Evolutionary conservation across 1,140 invertebrate genomes (phyloP), one percentile per base, ranked within the genome.

Genomic region (Megalopta genalis): DNA sequence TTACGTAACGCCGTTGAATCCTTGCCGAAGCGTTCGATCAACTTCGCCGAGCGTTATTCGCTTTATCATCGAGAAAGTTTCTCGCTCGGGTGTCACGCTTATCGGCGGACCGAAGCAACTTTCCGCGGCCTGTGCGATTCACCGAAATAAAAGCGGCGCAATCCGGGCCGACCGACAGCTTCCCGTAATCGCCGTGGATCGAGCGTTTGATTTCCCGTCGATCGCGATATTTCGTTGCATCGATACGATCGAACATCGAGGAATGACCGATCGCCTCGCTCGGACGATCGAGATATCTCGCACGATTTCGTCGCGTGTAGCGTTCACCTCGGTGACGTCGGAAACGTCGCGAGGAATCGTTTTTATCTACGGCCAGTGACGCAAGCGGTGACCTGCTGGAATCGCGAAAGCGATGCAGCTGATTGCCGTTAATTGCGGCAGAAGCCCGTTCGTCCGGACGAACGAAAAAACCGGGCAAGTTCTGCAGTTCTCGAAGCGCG

Each of bases 1-100:
- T 77, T 77, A 62, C 75, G 66, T 77, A 77, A 69, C 49, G 25
- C 37, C 54, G 54, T 14, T 49, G 68, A 70, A 70, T 39, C 46
- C 25, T 25, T 32, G 63, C 23, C 27, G 42, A 54, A 52, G 2
- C 46, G 23, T n/a, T 67, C 23, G 5, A 67, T 67, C 63, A 52
- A 62, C 49, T 52, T 68, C 21, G n/a, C 27, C 52, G 14, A 25
- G 14, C 23, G 2, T 39, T 37, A 37, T 54, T 42, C 6, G 21
- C 12, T 42, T 25, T 6, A 23, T 7, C 46, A 21, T 21, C 18
- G 12, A 49, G 27, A 21, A 64, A 32, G 8, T 57, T 57, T 52
- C 0, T 0, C 32, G 32, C 32, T 32, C 12, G 21, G n/a, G 63
- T 42, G 7, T 9, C 32, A 6, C 59, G 32, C 10, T 37, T 65